Base-by-base conservation (phyloP, 2,888 invertebrate genomes). In the Microctonus brassicae region DNA sequence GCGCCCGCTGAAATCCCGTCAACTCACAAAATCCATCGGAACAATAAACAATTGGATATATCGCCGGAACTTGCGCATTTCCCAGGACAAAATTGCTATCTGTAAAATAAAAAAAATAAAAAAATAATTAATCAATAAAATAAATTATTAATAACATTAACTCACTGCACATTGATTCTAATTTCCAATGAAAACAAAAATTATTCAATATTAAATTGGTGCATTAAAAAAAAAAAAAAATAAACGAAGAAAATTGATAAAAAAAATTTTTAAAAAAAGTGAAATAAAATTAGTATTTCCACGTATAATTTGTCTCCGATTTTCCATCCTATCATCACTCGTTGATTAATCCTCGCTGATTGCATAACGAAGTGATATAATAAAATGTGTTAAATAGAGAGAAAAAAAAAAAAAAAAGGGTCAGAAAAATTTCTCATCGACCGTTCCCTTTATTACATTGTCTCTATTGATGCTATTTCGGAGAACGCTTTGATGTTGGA, bases 11-110 rank as follows among this genome's bases (percentile, higher is more conserved):
- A 90, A 94, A 97, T 79, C 97, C 96, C 73, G 97, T 97, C 91
- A 97, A 93, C 91, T 97, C 97, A 89, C 96, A 96, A 90, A 97
- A 97, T 73, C 97, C 97, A 91, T 97, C 97, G 74, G 96, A 97
- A 90, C 97, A 97, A 90, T 97, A 97, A 83, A 97, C 97, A 90
- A 97, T 97, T 81, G 97, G 97, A 90, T 96, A 95, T 79, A 93
- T 88, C 82, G 92, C 89, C 74, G 94, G 93, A 83, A 97, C 97
- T 90, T 97, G 97, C 80, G 97, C 97, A 90, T 97, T 97, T 85
- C 97, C 97, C 89, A 97, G 90, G 84, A 97, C 97, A 89, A 97
- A 97, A 91, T 97, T 97, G 91, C 97, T 97, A 89, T 97, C 97
- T 97, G 94, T 71, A 89, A 90, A 74, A 77, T 78, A 22, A 5